Conservation (phyloP, 2,113 vertebrate species). For the Girardinichthys multiradiatus region DNA sequence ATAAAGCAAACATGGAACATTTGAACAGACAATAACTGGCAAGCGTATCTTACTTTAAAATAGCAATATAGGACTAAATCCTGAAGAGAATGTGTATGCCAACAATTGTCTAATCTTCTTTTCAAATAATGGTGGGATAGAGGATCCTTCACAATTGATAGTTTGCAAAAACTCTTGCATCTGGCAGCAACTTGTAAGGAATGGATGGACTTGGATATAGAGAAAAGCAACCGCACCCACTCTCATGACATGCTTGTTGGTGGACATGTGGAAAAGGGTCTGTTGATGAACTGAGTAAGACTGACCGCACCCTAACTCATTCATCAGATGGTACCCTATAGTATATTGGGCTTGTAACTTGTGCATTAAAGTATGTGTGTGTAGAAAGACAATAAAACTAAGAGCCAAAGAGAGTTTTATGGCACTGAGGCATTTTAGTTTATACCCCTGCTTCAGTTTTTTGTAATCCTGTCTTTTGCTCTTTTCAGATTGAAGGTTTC, state of each 20-base stretch:
- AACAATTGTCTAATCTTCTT: conserved; percentile 48
- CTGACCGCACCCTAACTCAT: conserved; percentile 50
- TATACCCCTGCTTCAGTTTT: background rate
- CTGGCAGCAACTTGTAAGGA: conserved; percentile 44
- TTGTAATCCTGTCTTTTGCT: background rate
- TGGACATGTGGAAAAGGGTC: conserved; percentile 74
- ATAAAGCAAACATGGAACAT: no score
- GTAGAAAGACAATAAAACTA: background rate
- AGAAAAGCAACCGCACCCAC: conserved; percentile 57
- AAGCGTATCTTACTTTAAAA: background rate
- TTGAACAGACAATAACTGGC: no score
- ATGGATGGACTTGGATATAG: conserved; percentile 54
- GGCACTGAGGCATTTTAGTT: background rate
- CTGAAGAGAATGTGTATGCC: conserved; percentile 38
- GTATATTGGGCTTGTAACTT: background rate
- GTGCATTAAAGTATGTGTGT: background rate
- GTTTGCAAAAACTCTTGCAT: conserved; percentile 45
- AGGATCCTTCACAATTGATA: conserved; percentile 38
- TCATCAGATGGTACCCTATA: background rate
- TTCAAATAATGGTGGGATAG: conserved; percentile 33
- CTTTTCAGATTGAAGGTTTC: background rate
- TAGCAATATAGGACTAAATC: conserved; percentile 28
- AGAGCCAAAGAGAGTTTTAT: background rate
- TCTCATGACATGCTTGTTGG: conserved; percentile 37
- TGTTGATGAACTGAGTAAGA: conserved; percentile 59